Evolutionary conservation across 2,888 invertebrate genomes (phyloP), one percentile per base, ranked within the genome.

Genomic region (Heliconius ethilla): DNA sequence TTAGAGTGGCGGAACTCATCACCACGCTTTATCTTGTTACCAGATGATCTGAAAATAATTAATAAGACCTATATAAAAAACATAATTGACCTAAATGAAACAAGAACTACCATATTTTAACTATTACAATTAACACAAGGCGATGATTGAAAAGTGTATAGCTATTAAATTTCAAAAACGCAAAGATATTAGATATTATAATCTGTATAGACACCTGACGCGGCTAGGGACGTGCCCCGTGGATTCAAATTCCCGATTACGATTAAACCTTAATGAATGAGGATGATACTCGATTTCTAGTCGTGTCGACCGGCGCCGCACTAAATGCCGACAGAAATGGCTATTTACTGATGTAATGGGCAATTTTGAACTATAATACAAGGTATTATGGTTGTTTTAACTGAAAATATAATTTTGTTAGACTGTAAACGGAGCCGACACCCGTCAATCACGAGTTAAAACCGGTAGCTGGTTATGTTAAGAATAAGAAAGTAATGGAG

Each of bases 371-470:
- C 88, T 82, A 27, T 89, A 87, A 63, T 7, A 0, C 0, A 72
- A 77, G 9, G 84, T 2, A 70, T 79, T 84, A 87, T 81, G 79
- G 55, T 79, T 75, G 75, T 4, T 63, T 40, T 70, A 78, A 37
- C 45, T 59, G 84, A 79, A 86, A 77, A 80, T 51, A 77, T 86
- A 88, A 86, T 74, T 82, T 89, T 84, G 91, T 84, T 84, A 80
- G 85, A 82, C 84, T 83, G 89, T 91, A 91, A 92, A 89, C 91
- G 90, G 88, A 92, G 92, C 93, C 92, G 94, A 93, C 94, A 94
- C 92, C 91, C 93, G 94, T 94, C 94, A 93, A 94, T 94, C 94
- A 92, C 89, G 88, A 91, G 91, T 89, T 93, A 92, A 94, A 94
- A 94, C 94, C 94, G 94, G 94, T 94, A 94, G 94, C 93, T 86